Conservation (phyloP, 1,140 invertebrate genomes). For the Zaprionus ornatus region DNA sequence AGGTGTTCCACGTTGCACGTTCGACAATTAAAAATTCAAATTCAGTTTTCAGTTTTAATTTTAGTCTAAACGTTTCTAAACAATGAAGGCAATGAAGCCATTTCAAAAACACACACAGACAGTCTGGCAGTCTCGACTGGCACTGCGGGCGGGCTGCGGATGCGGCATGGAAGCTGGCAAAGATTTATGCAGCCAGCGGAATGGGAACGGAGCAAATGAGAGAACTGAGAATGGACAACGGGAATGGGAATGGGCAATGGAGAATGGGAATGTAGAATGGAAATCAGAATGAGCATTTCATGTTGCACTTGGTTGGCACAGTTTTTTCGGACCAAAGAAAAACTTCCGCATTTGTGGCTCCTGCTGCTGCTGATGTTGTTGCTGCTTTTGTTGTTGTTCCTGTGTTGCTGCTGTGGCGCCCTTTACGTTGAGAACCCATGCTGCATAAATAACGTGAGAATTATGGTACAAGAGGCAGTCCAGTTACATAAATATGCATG, state of each 20-base stretch:
- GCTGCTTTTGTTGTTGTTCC: slow-evolving; percentile 44
- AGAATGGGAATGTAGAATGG: slow-evolving; percentile 21
- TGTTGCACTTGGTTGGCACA: slow-evolving; percentile 78
- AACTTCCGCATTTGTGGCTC: slow-evolving; percentile 66
- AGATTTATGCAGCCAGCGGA: slow-evolving; percentile 68
- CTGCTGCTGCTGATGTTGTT: slow-evolving; percentile 25
- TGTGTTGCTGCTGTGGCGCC: slow-evolving; percentile 60
- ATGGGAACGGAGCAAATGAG: slow-evolving; percentile 40
- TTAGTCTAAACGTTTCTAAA: slow-evolving; percentile 77
- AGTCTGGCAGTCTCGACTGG: slow-evolving; percentile 26
- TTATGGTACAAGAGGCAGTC: slow-evolving; percentile 65
- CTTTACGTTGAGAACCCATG: slow-evolving; percentile 58
- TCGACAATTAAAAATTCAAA: slow-evolving; percentile 75
- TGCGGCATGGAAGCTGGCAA: slow-evolving; percentile 11
- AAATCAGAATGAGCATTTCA: slow-evolving; percentile 64
- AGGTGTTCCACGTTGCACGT: slow-evolving; percentile 56
- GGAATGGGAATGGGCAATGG: slow-evolving; percentile 3
- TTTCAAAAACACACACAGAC: slow-evolving; percentile 38
- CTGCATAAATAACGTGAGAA: slow-evolving; percentile 79
- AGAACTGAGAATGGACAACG: neutral
- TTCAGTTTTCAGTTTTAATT: slow-evolving; percentile 50
- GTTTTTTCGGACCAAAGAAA: slow-evolving; percentile 57
- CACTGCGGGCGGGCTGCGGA: slow-evolving; percentile 56
- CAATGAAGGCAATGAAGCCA: slow-evolving; percentile 68
- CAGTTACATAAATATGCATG: slow-evolving; percentile 77